Conservation (phyloP, 2,113 vertebrate species). For the Vidua chalybeata region DNA sequence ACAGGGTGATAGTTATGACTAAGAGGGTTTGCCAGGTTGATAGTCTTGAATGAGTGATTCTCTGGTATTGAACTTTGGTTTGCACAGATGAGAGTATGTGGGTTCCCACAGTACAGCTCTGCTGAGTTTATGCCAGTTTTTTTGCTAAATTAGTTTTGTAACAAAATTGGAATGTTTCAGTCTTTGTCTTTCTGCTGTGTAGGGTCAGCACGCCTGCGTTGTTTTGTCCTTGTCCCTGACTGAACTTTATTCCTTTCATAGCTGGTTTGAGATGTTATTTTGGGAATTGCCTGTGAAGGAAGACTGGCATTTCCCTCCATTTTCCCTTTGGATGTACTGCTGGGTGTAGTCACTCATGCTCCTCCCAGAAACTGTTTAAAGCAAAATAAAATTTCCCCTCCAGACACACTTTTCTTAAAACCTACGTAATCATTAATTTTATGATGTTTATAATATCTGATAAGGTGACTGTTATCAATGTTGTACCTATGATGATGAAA, state of each 20-base stretch:
- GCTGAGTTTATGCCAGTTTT: not conserved
- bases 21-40: not conserved
- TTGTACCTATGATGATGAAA: not conserved
- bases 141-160: conserved; percentile 8
- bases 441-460: not conserved
- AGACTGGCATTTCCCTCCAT: not conserved
- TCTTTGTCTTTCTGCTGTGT: conserved; percentile 13
- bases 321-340: not conserved
- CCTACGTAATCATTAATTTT: not conserved
- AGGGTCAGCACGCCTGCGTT: not conserved
- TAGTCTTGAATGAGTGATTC: not conserved
- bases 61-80: not conserved
- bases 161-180: conserved; percentile 11
- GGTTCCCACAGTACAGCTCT: not conserved
- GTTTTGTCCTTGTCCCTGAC: not conserved
- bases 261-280: not conserved
- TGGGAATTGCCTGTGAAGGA: not conserved
- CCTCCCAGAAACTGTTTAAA: not conserved
- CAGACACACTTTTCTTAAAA: not conserved
- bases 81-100: not conserved
- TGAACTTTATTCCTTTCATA: not conserved
- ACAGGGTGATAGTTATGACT: not conserved
- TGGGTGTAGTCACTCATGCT: not conserved
- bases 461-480: not conserved
- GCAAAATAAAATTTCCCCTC: not conserved